Evolutionary conservation across 2,113 vertebrate genomes (phyloP).

Genomic region (Rana temporaria): DNA sequence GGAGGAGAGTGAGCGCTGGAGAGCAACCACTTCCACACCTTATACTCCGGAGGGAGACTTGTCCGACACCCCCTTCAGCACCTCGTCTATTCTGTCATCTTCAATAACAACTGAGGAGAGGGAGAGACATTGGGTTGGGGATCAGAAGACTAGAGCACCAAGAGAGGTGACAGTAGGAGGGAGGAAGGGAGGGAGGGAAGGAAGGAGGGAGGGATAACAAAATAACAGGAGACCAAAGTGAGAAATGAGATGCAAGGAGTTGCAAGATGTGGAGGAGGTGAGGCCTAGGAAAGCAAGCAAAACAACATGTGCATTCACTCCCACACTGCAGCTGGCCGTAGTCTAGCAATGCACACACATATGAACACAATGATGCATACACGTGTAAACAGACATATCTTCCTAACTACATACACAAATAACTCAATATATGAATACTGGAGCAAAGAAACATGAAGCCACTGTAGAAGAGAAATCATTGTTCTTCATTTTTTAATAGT

Average conservation of each 20-base stretch:
- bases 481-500: too few species aligned
- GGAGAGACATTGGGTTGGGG: constrained; percentile 46
- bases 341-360: constrained; percentile 32
- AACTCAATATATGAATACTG: background rate
- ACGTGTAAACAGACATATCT: constrained; percentile 17
- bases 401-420: constrained; percentile 12
- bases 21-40: constrained; percentile 66
- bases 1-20: constrained; percentile 82
- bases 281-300: background rate
- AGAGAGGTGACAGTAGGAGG: background rate
- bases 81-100: constrained; percentile 98
- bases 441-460: too few species aligned
- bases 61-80: constrained; percentile 96
- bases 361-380: constrained; percentile 32
- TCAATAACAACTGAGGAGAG: constrained; percentile 94
- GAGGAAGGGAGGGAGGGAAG: background rate
- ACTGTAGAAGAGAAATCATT: too few species aligned
- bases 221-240: background rate
- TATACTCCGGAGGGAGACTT: constrained; percentile 96
- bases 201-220: background rate
- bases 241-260: background rate
- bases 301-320: constrained; percentile 45
- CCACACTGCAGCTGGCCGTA: constrained; percentile 26
- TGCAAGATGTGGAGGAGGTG: background rate
- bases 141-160: constrained; percentile 24